Evolutionary conservation across 1,140 invertebrate genomes (phyloP), one percentile per base, ranked within the genome.

Genomic region (Hesperophylax magnus): DNA sequence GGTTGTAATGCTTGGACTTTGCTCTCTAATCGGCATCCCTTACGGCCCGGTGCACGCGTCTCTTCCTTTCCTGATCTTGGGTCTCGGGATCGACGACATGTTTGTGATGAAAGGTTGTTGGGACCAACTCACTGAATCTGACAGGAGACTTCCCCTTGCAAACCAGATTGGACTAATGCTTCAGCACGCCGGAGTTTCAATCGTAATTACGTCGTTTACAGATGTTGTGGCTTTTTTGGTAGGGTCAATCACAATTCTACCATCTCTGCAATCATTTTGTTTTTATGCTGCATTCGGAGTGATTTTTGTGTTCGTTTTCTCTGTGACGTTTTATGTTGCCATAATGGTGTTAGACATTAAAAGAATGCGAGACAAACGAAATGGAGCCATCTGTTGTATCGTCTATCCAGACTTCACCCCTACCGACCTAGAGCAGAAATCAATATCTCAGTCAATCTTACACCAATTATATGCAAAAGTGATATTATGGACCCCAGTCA

Each of bases 41-140:
- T 96, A 95, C 88, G 95, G 95, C 1, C 95, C 95, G 3, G 94
- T 97, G 15, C 95, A 97, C 87, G 93, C 93, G 27, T 94, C 95
- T 34, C 88, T 97, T 83, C 95, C 95, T 8, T 96, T 97, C 89
- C 89, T 97, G 58, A 86, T 97, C 31, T 93, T 97, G 90, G 95
- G 95, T 85, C 91, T 96, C 81, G 95, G 95, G 60, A 92, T 96
- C 76, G 94, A 96, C 86, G 94, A 96, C 88, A 95, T 96, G 91
- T 94, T 96, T 90, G 92, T 97, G 5, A 94, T 96, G 90, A 92
- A 95, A 91, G 93, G 94, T 79, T 93, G 92, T 86, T 94, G 93
- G 93, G 91, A 93, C 81, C 91, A 93, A 84, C 86, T 94, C 52
- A 84, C 88, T 65, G 85, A 88, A 79, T 86, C 87, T 34, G 90